These are phyloP conservation scores for Echinometra lucunter DNA, from an alignment of 53 echinoderm and acorn worm species.

Conservation along the genomic window DNA sequence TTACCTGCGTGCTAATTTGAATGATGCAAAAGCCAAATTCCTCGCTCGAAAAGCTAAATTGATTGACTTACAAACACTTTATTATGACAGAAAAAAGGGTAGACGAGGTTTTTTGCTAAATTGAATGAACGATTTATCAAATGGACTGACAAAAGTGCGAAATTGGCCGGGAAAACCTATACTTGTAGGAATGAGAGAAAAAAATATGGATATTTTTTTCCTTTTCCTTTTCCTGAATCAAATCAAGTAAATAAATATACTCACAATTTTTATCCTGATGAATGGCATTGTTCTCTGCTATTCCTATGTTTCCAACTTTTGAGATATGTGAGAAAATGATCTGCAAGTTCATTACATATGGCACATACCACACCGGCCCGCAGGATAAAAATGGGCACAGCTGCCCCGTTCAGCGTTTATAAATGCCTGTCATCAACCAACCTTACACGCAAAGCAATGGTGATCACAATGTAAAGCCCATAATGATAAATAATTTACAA, in stretches of 20 bases:
- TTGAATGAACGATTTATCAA: too few relatives aligned
- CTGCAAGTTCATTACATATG: not conserved
- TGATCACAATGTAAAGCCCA: not conserved
- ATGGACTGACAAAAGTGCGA: too few relatives aligned
- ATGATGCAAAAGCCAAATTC: too few relatives aligned
- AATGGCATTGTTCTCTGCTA: not conserved
- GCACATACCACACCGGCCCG: not conserved
- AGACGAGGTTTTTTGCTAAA: too few relatives aligned
- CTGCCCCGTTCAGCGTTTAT: too few relatives aligned
- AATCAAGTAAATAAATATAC: not conserved
- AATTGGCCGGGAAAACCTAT: too few relatives aligned
- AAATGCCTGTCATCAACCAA: not conserved
- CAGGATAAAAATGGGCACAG: too few relatives aligned
- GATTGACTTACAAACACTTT: too few relatives aligned
- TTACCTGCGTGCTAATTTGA: too few relatives aligned
- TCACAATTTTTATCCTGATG: not conserved
- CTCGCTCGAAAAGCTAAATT: too few relatives aligned
- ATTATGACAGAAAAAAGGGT: too few relatives aligned
- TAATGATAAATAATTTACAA: not conserved
- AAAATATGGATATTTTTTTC: not conserved
- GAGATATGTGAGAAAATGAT: not conserved
- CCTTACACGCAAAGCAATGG: too few relatives aligned
- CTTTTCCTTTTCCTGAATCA: not conserved
- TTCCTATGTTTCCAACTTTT: not conserved
- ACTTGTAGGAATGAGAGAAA: not conserved